A percentile compares a stretch with the other conserved stretches of the same genome.
Conservation (phyloP, 2,797 vertebrate genomes). For the Chloroceryle amazona region DNA sequence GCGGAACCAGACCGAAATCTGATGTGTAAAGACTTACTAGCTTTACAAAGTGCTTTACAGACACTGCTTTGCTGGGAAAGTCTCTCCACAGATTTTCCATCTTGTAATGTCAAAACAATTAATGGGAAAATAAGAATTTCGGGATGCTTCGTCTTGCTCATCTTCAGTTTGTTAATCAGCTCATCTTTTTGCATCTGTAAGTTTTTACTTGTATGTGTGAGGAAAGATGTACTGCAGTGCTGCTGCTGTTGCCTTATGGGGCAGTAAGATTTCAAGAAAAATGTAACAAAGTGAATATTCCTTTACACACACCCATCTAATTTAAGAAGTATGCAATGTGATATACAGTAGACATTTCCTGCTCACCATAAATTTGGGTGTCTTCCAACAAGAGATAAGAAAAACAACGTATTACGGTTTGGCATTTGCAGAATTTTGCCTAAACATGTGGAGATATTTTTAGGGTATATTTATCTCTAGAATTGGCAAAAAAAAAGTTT, state of each 20-base stretch:
- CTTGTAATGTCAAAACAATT: constrained; percentile 7
- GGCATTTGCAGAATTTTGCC: not conserved
- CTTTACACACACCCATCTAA: not conserved
- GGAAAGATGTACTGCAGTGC: not conserved
- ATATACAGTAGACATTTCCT: not conserved
- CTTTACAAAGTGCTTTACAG: not conserved
- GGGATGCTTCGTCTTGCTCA: not conserved
- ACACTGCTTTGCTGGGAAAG: not conserved
- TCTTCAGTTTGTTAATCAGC: not conserved
- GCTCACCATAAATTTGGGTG: not conserved
- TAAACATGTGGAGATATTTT: not conserved
- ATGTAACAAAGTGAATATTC: not conserved
- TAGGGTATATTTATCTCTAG: not conserved
- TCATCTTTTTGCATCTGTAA: not conserved
- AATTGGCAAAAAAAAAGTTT: rapidly evolving
- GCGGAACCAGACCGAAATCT: not conserved
- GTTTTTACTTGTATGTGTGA: not conserved
- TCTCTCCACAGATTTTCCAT: not conserved
- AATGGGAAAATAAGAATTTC: constrained; percentile 39
- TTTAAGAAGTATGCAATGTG: not conserved
- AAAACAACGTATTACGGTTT: not conserved
- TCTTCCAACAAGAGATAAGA: not conserved
- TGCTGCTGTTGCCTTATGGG: not conserved
- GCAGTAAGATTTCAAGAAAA: not conserved
- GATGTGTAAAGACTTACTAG: not conserved